These are phyloP conservation scores for Pachycephus smyrnensis DNA, from an alignment of 2,888 invertebrate genomes.

Conservation along the genomic window DNA sequence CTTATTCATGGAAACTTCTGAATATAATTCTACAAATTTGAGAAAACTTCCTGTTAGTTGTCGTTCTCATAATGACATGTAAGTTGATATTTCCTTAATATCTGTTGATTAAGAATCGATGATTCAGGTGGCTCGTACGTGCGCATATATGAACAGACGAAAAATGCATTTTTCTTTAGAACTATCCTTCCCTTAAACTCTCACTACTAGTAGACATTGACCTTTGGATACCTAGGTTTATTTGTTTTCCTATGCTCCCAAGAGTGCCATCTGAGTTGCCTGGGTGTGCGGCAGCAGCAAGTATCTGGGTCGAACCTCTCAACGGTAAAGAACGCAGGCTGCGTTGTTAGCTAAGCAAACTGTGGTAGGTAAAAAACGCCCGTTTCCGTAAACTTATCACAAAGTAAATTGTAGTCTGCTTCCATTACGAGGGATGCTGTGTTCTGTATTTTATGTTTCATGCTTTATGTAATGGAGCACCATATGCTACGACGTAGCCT, in stretches of 20 bases:
- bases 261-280: background rate
- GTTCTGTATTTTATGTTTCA: background rate
- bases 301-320: constrained; percentile 16
- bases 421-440: background rate
- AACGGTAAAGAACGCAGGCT: constrained; percentile 16
- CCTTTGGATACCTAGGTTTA: background rate
- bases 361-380: constrained; percentile 11
- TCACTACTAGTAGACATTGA: background rate
- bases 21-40: background rate
- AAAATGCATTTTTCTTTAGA: background rate
- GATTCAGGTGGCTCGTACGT: background rate
- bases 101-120: background rate
- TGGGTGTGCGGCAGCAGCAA: background rate
- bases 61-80: background rate
- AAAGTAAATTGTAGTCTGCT: constrained; percentile 5
- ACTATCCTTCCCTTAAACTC: background rate
- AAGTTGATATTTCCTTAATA: background rate
- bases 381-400: constrained; percentile 18
- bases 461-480: background rate
- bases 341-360: constrained; percentile 21
- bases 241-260: background rate
- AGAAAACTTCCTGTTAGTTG: background rate
- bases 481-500: background rate
- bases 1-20: background rate
- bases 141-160: background rate